Conservation (phyloP, 64 coral and sea anemone genomes). For the Montipora foliosa region DNA sequence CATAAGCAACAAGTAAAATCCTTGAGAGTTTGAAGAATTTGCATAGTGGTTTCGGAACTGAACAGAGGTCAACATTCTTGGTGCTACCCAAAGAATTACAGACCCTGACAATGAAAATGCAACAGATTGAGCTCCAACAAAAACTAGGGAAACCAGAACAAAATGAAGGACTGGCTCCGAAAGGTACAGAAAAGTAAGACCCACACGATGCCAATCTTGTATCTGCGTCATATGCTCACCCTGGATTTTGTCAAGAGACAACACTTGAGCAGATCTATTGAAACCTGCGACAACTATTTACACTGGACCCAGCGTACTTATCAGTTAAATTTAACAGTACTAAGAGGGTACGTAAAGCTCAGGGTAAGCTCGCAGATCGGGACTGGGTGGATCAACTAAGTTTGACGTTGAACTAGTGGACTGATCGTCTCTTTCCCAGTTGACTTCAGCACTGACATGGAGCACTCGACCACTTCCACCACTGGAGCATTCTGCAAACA, state of each 20-base stretch:
- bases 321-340: neutral
- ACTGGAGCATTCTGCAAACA: constrained; percentile 47
- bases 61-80: neutral
- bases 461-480: constrained; percentile 66
- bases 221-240: neutral
- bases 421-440: constrained; percentile 88
- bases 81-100: too few relatives aligned
- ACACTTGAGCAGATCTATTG: neutral
- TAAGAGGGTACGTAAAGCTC: neutral
- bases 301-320: neutral
- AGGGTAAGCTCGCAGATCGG: neutral
- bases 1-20: too few relatives aligned
- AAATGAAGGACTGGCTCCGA: neutral
- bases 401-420: constrained; percentile 79
- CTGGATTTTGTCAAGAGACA: too few relatives aligned
- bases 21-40: too few relatives aligned
- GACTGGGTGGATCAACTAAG: constrained; percentile 47
- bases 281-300: neutral
- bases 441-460: constrained; percentile 85
- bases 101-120: too few relatives aligned
- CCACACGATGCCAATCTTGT: neutral
- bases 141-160: neutral
- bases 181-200: neutral
- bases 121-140: too few relatives aligned
- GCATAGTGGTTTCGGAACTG: neutral